phyloP scores from a whole-genome alignment of 1,140 invertebrate species.

The Drosophila saltans region DNA sequence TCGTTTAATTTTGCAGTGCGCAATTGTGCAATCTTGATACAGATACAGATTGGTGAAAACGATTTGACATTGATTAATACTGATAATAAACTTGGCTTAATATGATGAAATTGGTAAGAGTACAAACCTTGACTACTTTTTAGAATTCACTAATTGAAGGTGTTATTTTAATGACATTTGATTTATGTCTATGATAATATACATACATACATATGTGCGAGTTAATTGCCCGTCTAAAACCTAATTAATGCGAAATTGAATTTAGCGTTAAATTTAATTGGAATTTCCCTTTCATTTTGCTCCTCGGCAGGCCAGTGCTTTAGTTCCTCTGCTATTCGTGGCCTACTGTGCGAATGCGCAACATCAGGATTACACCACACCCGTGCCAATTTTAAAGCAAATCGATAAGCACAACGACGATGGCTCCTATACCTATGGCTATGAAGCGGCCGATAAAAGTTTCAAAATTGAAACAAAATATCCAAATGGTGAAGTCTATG shows the following conservation, averaged over 20 bases:
- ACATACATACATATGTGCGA: background rate
- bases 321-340: slow-evolving; percentile 35
- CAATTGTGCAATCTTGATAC: slow-evolving; percentile 13
- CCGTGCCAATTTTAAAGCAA: slow-evolving; percentile 92
- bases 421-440: slow-evolving; percentile 94
- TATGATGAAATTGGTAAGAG: slow-evolving; percentile 64
- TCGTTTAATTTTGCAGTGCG: slow-evolving; percentile 30
- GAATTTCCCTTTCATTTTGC: slow-evolving; percentile 26
- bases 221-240: slow-evolving; percentile 51
- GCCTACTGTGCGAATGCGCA: slow-evolving; percentile 66
- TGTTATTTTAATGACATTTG: slow-evolving; percentile 37
- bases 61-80: slow-evolving; percentile 48
- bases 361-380: slow-evolving; percentile 85
- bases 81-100: slow-evolving; percentile 27
- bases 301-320: slow-evolving; percentile 13
- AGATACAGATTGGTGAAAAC: slow-evolving; percentile 71
- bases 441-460: slow-evolving; percentile 94
- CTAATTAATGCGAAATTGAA: slow-evolving; percentile 35
- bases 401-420: slow-evolving; percentile 94
- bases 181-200: slow-evolving; percentile 52
- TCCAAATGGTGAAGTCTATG: slow-evolving; percentile 91
- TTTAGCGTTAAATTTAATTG: background rate
- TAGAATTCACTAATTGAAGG: slow-evolving; percentile 40
- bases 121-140: slow-evolving; percentile 29
- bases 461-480: slow-evolving; percentile 96